phyloP scores from a whole-genome alignment of 2,888 invertebrate genomes.

The Imbricaverruca yamaguchii region DNA sequence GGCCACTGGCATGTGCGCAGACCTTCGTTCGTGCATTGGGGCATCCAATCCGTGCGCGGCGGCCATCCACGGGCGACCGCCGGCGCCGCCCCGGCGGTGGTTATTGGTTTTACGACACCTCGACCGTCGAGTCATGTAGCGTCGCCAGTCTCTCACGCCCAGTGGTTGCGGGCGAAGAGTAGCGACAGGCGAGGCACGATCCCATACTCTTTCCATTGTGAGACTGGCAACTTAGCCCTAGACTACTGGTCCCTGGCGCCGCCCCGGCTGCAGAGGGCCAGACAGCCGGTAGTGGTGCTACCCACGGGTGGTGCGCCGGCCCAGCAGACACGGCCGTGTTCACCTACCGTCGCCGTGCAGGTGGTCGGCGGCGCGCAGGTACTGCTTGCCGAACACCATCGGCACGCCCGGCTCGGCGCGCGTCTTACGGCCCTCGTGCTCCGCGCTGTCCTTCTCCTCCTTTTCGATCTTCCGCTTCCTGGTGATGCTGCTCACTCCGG shows the following conservation, averaged over 20 bases:
- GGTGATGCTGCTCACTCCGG: neutral
- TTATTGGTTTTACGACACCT: no score
- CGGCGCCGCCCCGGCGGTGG: neutral
- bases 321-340: neutral
- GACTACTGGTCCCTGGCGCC: no score
- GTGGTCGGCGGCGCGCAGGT: neutral
- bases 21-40: no score
- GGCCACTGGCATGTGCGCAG: no score
- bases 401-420: constrained; percentile 4
- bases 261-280: neutral
- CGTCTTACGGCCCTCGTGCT: constrained; percentile 19
- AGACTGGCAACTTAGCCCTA: no score
- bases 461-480: constrained; percentile 7
- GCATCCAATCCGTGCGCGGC: no score
- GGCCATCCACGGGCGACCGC: no score
- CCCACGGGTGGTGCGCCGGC: neutral
- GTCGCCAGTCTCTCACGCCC: no score
- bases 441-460: constrained; percentile 16
- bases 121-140: no score
- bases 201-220: no score
- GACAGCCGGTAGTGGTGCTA: neutral
- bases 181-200: no score
- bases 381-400: constrained; percentile 16
- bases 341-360: neutral
- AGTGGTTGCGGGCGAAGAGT: no score